These are phyloP conservation scores for Drosophila greeni DNA, from an alignment of 2,888 invertebrate genomes.

Conservation along the genomic window DNA sequence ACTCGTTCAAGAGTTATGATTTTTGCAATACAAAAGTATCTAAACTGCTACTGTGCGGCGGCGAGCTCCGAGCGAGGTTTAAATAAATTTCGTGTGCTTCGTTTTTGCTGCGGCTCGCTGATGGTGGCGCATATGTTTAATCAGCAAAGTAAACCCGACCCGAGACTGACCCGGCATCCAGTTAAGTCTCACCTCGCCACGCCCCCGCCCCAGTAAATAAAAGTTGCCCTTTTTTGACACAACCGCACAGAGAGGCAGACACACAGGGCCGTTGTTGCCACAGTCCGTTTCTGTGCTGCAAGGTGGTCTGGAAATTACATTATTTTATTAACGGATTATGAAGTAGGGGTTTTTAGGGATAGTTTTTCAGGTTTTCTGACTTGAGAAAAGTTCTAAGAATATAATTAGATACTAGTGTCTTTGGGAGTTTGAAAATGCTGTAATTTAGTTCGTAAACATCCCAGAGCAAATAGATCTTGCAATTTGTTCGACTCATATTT, in stretches of 20 bases:
- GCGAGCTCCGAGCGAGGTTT: slow-evolving; percentile 43
- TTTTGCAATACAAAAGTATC: too few relatives aligned
- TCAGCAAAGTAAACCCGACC: slow-evolving; percentile 58
- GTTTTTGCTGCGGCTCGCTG: slow-evolving; percentile 21
- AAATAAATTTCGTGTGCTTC: slow-evolving; percentile 63
- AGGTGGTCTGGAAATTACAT: not conserved
- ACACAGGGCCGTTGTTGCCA: slow-evolving; percentile 32
- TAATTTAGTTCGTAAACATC: too few relatives aligned
- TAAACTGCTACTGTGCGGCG: too few relatives aligned
- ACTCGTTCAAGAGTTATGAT: too few relatives aligned
- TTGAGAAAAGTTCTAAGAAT: too few relatives aligned
- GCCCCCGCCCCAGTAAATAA: slow-evolving; percentile 43
- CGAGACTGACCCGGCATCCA: slow-evolving; percentile 49
- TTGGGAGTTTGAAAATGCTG: too few relatives aligned
- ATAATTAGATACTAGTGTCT: too few relatives aligned
- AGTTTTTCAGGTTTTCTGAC: too few relatives aligned
- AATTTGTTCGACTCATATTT: too few relatives aligned
- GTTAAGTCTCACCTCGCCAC: slow-evolving; percentile 37
- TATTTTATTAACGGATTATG: not conserved
- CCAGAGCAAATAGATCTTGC: too few relatives aligned
- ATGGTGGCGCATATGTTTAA: slow-evolving; percentile 65
- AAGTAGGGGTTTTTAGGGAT: too few relatives aligned
- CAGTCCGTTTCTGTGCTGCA: slow-evolving; percentile 22
- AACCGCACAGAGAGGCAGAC: slow-evolving; percentile 23
- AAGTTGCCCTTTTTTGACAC: slow-evolving; percentile 56